Conservation (phyloP, 2,888 invertebrate species). For the Lissocephala sabroskyi region DNA sequence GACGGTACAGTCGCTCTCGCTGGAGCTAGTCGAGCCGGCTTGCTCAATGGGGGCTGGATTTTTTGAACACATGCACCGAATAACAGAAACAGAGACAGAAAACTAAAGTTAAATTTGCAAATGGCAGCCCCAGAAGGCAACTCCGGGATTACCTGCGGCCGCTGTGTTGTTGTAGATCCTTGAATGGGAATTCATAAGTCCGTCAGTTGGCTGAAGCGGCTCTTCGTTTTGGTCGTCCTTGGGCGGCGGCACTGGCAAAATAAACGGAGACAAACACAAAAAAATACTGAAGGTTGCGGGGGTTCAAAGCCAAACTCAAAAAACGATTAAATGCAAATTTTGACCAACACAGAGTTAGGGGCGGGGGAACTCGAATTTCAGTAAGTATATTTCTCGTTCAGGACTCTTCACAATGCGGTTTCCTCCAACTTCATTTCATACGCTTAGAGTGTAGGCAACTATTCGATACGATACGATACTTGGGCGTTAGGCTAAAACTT, state of each 20-base stretch:
- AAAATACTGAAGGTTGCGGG: too few species aligned
- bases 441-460: constrained; percentile 38
- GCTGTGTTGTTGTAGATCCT: constrained; percentile 31
- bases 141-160: constrained; percentile 47
- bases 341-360: constrained; percentile 4
- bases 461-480: constrained; percentile 52
- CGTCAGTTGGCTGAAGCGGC: too few species aligned
- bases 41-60: constrained; percentile 39
- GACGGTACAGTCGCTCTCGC: not conserved
- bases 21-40: constrained; percentile 8
- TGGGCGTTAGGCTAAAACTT: constrained; percentile 51
- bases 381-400: constrained; percentile 32
- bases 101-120: constrained; percentile 55
- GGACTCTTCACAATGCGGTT: constrained; percentile 26
- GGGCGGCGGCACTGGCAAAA: constrained; percentile 1
- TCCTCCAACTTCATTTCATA: constrained; percentile 25
- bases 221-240: constrained; percentile 36
- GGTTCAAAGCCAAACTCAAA: constrained; percentile 33
- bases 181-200: too few species aligned
- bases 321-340: constrained; percentile 20
- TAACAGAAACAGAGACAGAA: constrained; percentile 66
- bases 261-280: constrained; percentile 23
- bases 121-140: constrained; percentile 12
- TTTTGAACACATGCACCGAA: constrained; percentile 60
- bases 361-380: constrained; percentile 12